Percentiles rank a stretch among this genome's conserved stretches.
Evolutionary conservation across 2,113 vertebrate species (phyloP).

Genomic region (Silurus meridionalis): DNA sequence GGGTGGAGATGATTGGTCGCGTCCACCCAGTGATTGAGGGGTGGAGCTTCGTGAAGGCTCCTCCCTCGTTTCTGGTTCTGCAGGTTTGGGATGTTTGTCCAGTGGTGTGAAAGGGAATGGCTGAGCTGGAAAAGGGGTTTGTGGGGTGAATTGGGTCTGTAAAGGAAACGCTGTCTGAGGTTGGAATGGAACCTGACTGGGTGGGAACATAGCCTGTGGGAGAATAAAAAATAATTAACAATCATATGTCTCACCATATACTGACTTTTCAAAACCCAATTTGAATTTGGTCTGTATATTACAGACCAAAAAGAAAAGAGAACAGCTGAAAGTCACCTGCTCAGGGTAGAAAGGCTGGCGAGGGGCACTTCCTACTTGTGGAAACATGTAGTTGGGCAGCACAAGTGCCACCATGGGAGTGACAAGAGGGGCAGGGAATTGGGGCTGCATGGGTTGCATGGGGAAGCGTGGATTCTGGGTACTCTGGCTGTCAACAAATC

Average conservation of each 20-base stretch:
- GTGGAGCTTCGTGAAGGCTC: constrained; percentile 75
- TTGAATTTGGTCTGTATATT: too few species aligned
- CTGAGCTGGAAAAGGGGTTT: constrained; percentile 58
- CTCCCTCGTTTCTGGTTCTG: constrained; percentile 54
- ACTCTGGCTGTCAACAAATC: constrained; percentile 67
- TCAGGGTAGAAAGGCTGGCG: constrained; percentile 67
- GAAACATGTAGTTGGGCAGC: constrained; percentile 81
- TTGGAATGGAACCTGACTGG: constrained; percentile 50
- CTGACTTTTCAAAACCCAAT: background rate
- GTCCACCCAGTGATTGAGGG: constrained; percentile 67
- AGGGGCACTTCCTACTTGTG: constrained; percentile 65
- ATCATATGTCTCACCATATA: background rate
- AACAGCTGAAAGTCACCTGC: constrained; percentile 56
- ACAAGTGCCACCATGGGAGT: constrained; percentile 83
- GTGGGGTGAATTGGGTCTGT: constrained; percentile 60
- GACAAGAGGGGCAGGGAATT: constrained; percentile 74
- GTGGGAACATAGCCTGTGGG: constrained; percentile 54
- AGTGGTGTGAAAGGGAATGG: constrained; percentile 67
- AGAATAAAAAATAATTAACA: background rate
- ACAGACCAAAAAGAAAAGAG: background rate
- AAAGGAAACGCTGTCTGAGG: constrained; percentile 44
- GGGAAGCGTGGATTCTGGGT: constrained; percentile 63
- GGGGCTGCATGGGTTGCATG: constrained; percentile 64
- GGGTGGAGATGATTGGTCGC: constrained; percentile 73
- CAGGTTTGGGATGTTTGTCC: constrained; percentile 65